Conservation (phyloP, 92 coral and sea anemone species). For the Montipora capitata region DNA sequence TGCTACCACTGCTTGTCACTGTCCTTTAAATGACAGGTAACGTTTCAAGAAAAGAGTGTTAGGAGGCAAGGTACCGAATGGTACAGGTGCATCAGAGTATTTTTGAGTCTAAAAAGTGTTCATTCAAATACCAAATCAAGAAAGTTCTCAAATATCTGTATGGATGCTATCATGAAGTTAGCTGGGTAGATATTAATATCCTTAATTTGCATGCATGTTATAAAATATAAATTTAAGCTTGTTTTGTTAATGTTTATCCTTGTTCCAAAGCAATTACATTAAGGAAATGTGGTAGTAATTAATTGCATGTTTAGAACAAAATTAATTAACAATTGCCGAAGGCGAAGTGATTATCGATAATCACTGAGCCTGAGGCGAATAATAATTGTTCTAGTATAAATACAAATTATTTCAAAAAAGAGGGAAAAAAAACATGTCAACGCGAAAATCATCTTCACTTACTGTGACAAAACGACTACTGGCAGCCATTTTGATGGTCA, state of each 20-base stretch:
- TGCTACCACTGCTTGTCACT: neutral
- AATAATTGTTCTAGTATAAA: too few relatives aligned
- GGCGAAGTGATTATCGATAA: too few relatives aligned
- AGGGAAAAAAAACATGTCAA: too few relatives aligned
- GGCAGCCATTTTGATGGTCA: too few relatives aligned
- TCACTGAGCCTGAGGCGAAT: too few relatives aligned
- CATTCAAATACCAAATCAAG: neutral
- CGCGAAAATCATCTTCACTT: too few relatives aligned
- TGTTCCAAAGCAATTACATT: conserved; percentile 2
- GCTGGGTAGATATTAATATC: neutral
- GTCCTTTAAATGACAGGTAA: conserved; percentile 1
- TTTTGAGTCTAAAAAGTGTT: conserved; percentile 2
- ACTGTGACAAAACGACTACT: too few relatives aligned
- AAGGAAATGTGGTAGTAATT: neutral
- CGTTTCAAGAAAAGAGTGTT: neutral
- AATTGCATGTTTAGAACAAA: neutral
- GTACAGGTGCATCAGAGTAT: neutral
- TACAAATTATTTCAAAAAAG: too few relatives aligned
- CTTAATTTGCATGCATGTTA: neutral
- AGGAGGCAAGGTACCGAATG: neutral
- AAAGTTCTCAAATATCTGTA: neutral
- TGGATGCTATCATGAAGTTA: neutral
- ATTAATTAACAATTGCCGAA: too few relatives aligned
- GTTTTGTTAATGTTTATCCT: conserved; percentile 6
- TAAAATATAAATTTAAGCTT: neutral